Base-by-base conservation (phyloP, 2,888 invertebrate species). In the Drosophila greeni region DNA sequence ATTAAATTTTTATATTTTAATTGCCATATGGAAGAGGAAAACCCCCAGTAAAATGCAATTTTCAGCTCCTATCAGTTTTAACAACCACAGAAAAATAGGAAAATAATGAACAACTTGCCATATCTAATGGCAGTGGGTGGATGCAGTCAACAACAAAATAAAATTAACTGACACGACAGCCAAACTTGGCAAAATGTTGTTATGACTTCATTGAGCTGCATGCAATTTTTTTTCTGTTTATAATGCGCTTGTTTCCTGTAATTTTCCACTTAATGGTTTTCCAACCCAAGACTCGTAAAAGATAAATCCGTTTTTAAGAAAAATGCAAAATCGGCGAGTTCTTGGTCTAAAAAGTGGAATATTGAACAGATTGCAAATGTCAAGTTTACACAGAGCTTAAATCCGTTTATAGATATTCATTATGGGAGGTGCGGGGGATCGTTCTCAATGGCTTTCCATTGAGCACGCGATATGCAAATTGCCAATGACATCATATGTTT, bases 401-500 rank as follows among this genome's bases (percentile, higher is more conserved):
- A 79, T 75, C 76, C 76, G 80, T 79, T 78, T 47, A 57, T 40
- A 49, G 39, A 40, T 45, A 40, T 24, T 36, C 31, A 60, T 66
- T 43, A n/a, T 47, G 37, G 71, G 82, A 73, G 76, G 79, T 74
- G 79, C 75, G 82, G 79, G 76, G 79, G 18, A 45, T 42, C 66
- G 57, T 39, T 52, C 34, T 77, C 74, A 75, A 77, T 77, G 77
- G 64, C 62, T 74, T 79, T 73, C 66, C 74, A 78, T 74, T 78
- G 76, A 72, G 55, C 55, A 53, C 48, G 68, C 64, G 49, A 70
- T 74, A 82, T 80, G 79, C 82, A 80, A 78, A 79, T 76, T 64
- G 62, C 37, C 72, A 72, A 80, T 80, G 79, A 80, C 79, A 80
- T 80, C 79, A 79, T 79, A n/a, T n/a, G n/a, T n/a, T n/a, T n/a